Conservation (phyloP, 2,113 vertebrate species). For the Psammodynastes pulverulentus region DNA sequence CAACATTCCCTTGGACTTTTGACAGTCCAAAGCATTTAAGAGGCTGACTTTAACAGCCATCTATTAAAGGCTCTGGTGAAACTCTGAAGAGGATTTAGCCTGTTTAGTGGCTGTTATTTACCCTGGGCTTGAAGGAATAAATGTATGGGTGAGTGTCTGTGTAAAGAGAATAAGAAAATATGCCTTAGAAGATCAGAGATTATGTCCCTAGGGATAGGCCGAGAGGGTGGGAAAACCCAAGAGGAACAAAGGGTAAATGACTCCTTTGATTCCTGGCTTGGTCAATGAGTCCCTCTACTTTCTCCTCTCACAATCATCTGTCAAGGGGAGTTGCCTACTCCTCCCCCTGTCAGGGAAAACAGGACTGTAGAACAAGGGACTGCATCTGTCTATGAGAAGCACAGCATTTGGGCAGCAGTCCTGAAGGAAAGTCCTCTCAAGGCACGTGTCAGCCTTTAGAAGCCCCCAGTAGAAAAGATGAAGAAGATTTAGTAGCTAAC, state of each 20-base stretch:
- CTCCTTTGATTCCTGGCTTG: slow-evolving; percentile 4
- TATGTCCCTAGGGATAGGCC: neutral
- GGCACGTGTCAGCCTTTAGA: neutral
- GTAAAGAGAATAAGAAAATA: neutral
- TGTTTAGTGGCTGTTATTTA: neutral
- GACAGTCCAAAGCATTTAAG: neutral
- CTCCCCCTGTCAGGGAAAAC: neutral
- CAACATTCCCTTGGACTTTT: neutral
- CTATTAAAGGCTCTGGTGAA: neutral
- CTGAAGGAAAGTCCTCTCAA: rapidly evolving
- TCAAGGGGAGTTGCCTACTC: neutral
- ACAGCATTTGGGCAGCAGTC: slow-evolving; percentile 9
- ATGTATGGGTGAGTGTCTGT: neutral
- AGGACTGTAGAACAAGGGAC: neutral
- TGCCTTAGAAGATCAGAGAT: neutral
- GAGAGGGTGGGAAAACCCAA: neutral
- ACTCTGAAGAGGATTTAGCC: neutral
- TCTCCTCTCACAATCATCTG: neutral
- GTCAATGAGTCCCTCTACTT: neutral
- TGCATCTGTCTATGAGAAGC: slow-evolving; percentile 17
- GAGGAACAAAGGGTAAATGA: neutral
- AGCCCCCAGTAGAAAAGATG: slow-evolving; percentile 2
- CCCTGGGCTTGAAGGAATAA: neutral
- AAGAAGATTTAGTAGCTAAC: neutral
- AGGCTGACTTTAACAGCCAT: neutral